phyloP scores from a whole-genome alignment of 2,888 invertebrate genomes.

The Theretra japonica region DNA sequence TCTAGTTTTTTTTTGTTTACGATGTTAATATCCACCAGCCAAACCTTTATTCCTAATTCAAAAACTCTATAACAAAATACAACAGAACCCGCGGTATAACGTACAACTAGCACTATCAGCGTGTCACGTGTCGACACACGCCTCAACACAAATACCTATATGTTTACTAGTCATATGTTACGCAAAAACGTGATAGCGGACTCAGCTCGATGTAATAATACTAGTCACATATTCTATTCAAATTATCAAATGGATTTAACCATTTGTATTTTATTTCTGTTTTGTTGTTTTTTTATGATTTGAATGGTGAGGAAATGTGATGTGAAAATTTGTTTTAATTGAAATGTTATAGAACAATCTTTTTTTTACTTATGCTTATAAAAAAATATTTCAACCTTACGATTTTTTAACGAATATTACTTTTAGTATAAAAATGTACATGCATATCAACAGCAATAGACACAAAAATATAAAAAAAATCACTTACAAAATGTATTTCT shows the following conservation, averaged over 20 bases:
- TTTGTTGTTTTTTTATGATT: neutral
- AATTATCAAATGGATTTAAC: neutral
- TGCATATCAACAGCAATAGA: too few relatives aligned
- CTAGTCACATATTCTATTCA: slow-evolving; percentile 2
- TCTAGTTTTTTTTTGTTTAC: too few relatives aligned
- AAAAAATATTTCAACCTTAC: too few relatives aligned
- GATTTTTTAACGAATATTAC: too few relatives aligned
- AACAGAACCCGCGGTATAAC: neutral
- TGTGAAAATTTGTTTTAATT: too few relatives aligned
- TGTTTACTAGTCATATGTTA: slow-evolving; percentile 21
- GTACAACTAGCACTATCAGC: neutral
- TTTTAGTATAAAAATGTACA: too few relatives aligned
- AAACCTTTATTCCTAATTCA: neutral
- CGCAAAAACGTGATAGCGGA: slow-evolving; percentile 24
- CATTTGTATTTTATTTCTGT: too few relatives aligned
- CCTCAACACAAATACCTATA: slow-evolving; percentile 19
- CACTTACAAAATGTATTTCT: too few relatives aligned
- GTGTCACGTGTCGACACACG: slow-evolving; percentile 21
- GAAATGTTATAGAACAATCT: too few relatives aligned
- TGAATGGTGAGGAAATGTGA: neutral
- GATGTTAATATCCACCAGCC: too few relatives aligned
- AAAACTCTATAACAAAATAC: neutral
- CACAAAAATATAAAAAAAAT: too few relatives aligned
- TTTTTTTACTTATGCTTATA: too few relatives aligned
- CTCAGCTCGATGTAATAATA: neutral